phyloP scores from a whole-genome alignment of 92 coral and sea anemone species.

The Diadumene lineata region DNA sequence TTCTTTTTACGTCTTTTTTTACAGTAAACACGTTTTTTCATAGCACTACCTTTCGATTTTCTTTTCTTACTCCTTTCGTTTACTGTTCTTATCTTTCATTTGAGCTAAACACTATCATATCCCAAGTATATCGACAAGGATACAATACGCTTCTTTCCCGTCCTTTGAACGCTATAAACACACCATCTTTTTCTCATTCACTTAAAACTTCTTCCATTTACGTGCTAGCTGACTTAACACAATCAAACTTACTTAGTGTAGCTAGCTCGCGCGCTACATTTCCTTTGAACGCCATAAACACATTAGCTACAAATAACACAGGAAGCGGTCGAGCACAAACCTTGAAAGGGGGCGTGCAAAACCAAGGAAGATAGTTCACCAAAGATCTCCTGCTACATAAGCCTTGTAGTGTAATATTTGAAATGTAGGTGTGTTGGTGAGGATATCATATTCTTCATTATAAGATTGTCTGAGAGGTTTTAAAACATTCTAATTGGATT shows the following conservation, averaged over 20 bases:
- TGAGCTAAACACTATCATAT: no score
- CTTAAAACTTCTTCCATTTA: not conserved
- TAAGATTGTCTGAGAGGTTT: not conserved
- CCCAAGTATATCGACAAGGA: no score
- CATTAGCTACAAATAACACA: constrained; percentile 14
- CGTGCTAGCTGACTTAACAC: not conserved
- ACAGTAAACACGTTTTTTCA: no score
- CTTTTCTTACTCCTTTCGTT: no score
- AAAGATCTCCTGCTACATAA: not conserved
- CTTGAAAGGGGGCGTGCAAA: constrained; percentile 11
- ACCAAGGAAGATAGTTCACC: not conserved
- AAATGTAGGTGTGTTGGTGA: not conserved
- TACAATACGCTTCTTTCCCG: no score
- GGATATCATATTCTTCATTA: not conserved
- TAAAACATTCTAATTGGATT: not conserved
- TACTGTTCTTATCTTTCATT: no score
- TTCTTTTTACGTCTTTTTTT: not conserved
- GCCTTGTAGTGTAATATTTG: not conserved
- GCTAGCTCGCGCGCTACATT: not conserved
- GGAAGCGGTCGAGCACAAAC: constrained; percentile 8
- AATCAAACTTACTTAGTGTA: not conserved
- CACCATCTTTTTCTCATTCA: not conserved
- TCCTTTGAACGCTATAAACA: not conserved
- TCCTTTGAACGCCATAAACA: constrained; percentile 27
- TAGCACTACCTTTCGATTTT: no score